Percentiles rank a stretch among this genome's conserved stretches.
These are phyloP conservation scores for Lepidochrysops patricia DNA, from an alignment of 2,888 invertebrate species.

Conservation along the genomic window DNA sequence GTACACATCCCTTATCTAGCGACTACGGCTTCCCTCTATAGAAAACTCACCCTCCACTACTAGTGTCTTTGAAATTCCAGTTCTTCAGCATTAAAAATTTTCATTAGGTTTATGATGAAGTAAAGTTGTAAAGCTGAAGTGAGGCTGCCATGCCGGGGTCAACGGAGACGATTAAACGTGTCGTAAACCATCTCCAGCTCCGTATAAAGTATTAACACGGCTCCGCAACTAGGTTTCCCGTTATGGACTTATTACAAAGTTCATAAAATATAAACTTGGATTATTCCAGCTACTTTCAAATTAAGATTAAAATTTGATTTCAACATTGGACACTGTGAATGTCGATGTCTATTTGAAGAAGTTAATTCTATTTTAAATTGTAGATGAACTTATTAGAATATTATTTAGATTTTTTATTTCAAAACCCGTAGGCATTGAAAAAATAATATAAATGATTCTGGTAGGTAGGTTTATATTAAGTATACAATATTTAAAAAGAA, in stretches of 20 bases:
- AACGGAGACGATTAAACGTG: constrained; percentile 50
- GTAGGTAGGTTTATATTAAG: neutral
- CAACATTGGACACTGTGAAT: too few relatives aligned
- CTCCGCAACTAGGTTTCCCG: constrained; percentile 8
- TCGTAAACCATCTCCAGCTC: constrained; percentile 53
- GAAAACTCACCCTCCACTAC: too few relatives aligned
- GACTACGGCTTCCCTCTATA: too few relatives aligned
- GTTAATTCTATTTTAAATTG: too few relatives aligned
- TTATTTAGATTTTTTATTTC: too few relatives aligned
- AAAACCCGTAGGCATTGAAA: too few relatives aligned
- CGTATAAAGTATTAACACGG: constrained; percentile 48
- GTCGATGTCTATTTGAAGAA: too few relatives aligned
- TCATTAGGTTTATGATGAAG: constrained; percentile 14
- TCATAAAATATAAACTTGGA: neutral
- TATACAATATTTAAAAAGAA: neutral
- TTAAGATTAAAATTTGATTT: too few relatives aligned
- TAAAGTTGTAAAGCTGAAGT: constrained; percentile 7
- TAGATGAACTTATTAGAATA: too few relatives aligned
- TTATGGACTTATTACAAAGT: constrained; percentile 4
- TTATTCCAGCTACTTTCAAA: neutral
- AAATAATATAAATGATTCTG: too few relatives aligned
- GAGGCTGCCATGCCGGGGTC: constrained; percentile 25
- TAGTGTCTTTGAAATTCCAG: neutral
- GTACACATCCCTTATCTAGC: too few relatives aligned
- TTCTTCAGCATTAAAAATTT: neutral